A percentile compares a stretch with the other conserved stretches of the same genome.
Evolutionary conservation across 37 sponge, comb jelly and placozoan genomes (phyloP).

Genomic region (Axinella damicornis): DNA sequence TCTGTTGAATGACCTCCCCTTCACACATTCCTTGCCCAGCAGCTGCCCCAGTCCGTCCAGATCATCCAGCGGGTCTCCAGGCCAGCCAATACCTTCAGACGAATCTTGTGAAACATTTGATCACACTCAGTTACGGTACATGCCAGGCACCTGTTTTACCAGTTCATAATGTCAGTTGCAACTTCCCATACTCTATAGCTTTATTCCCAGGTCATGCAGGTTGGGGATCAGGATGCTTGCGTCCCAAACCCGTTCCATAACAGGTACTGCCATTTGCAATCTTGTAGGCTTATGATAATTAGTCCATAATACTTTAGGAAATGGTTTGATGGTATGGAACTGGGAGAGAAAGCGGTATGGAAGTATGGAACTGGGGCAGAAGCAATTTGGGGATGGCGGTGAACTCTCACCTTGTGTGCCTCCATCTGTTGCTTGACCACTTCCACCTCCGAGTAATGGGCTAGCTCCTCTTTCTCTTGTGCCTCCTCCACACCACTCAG

Average conservation of each 20-base stretch:
- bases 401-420: slow-evolving; percentile 60
- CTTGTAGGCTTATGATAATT: too few relatives aligned
- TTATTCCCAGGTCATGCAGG: not conserved
- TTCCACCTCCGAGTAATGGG: slow-evolving; percentile 58
- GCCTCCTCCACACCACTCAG: slow-evolving; percentile 6
- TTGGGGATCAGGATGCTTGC: too few relatives aligned
- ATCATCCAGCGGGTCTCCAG: slow-evolving; percentile 69
- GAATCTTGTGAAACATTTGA: slow-evolving; percentile 36
- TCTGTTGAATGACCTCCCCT: slow-evolving; percentile 58
- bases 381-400: too few relatives aligned
- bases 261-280: too few relatives aligned
- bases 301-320: too few relatives aligned
- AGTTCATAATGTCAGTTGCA: too few relatives aligned
- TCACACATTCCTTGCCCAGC: slow-evolving; percentile 58
- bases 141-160: too few relatives aligned
- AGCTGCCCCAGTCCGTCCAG: slow-evolving; percentile 74
- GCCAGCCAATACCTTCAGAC: slow-evolving; percentile 58
- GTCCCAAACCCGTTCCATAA: too few relatives aligned
- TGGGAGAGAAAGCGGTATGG: too few relatives aligned
- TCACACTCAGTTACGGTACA: too few relatives aligned
- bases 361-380: too few relatives aligned
- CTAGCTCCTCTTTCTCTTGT: not conserved
- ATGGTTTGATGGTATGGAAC: too few relatives aligned
- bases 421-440: slow-evolving; percentile 76
- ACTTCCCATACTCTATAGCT: not conserved